Conservation (phyloP, 2,797 vertebrate species). For the Tiaroga cobitis region DNA sequence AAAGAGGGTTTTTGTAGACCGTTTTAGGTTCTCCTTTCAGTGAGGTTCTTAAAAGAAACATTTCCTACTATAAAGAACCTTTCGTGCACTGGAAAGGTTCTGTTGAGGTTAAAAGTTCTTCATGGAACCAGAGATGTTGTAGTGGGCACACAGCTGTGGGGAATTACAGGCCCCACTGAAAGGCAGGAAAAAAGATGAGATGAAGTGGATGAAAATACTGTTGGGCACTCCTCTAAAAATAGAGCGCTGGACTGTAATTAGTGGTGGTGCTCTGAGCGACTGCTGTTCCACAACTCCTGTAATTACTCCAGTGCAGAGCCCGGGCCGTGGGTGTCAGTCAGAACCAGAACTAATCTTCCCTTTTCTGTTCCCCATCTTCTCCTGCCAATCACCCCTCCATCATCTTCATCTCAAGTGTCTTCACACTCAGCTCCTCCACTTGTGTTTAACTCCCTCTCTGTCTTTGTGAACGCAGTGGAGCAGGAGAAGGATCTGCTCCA, state of each 20-base stretch:
- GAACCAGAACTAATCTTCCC: constrained; percentile 61
- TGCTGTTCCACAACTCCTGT: constrained; percentile 75
- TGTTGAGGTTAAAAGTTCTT: not conserved
- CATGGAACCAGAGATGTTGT: constrained; percentile 10
- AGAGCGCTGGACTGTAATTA: constrained; percentile 79
- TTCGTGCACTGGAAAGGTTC: not conserved
- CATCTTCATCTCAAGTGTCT: not conserved
- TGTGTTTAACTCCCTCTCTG: constrained; percentile 1
- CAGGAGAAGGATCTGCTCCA: constrained; percentile 85
- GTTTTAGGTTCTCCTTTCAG: not conserved
- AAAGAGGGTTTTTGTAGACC: not conserved
- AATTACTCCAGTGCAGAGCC: constrained; percentile 72
- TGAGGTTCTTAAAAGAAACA: not conserved
- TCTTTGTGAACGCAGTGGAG: constrained; percentile 80
- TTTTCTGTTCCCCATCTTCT: constrained; percentile 29
- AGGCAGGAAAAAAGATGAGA: constrained; percentile 63
- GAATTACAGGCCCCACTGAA: constrained; percentile 80
- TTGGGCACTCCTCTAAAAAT: constrained; percentile 80
- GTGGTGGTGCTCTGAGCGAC: constrained; percentile 80
- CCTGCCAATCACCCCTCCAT: constrained; percentile 3
- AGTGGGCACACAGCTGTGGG: constrained; percentile 71
- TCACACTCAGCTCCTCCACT: not conserved
- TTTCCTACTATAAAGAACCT: not conserved
- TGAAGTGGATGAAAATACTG: constrained; percentile 78
- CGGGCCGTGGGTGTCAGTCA: constrained; percentile 59